Evolutionary conservation across 1,140 invertebrate species (phyloP).

Genomic region (Phenacoccus solenopsis): DNA sequence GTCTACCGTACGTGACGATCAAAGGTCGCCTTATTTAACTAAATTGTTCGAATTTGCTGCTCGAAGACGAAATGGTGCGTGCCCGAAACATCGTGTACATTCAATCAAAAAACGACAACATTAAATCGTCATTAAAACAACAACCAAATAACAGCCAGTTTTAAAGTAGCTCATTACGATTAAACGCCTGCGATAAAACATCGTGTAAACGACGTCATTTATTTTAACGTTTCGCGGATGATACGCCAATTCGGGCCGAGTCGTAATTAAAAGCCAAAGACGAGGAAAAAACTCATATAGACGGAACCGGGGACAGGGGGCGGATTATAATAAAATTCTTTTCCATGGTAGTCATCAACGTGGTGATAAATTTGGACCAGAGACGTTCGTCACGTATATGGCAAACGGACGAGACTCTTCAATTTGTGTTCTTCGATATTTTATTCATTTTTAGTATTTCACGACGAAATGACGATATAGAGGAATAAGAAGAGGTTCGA

Average conservation of each 20-base stretch:
- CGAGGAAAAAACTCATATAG: too few relatives aligned
- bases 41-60: neutral
- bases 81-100: too few relatives aligned
- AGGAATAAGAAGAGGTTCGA: neutral
- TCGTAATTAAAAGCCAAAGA: neutral
- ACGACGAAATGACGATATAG: neutral
- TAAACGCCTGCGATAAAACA: neutral
- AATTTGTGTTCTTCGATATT: neutral
- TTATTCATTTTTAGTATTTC: neutral
- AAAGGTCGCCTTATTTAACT: neutral
- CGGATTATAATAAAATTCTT: neutral
- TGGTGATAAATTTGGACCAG: neutral
- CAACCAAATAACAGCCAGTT: neutral
- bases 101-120: neutral
- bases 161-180: constrained; percentile 2
- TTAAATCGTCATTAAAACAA: neutral
- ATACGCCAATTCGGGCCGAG: neutral
- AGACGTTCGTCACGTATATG: neutral
- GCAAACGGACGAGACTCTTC: neutral
- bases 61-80: neutral
- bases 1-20: neutral
- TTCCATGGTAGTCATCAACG: neutral
- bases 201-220: constrained; percentile 1
- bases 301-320: too few relatives aligned
- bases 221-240: constrained; percentile 1